Conservation (phyloP, 1,140 invertebrate genomes). For the Conus ventricosus region DNA sequence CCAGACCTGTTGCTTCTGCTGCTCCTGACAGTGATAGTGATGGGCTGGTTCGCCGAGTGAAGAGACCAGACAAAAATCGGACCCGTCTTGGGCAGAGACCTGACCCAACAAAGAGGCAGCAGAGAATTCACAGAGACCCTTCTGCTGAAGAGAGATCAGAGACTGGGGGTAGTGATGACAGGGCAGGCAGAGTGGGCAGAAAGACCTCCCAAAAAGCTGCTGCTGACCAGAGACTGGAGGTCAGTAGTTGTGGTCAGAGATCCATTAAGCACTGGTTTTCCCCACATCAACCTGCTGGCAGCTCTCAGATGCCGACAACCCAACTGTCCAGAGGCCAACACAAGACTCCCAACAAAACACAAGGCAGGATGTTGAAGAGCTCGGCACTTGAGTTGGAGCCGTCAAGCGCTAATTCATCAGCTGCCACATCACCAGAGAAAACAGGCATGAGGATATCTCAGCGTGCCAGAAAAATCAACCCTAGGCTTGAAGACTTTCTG, state of each 20-base stretch:
- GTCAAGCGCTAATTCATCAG: not conserved
- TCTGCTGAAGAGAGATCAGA: not conserved
- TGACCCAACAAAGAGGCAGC: not conserved
- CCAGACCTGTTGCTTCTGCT: not conserved
- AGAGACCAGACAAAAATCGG: not conserved
- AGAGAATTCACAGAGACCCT: not conserved
- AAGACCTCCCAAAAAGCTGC: not conserved
- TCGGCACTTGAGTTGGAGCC: not conserved
- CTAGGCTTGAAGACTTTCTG: not conserved
- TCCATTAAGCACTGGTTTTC: slow-evolving; percentile 53
- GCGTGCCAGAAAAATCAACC: slow-evolving; percentile 5
- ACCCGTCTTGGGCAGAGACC: too few relatives aligned
- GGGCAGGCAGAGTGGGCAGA: not conserved
- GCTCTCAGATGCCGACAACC: too few relatives aligned
- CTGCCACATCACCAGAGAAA: not conserved
- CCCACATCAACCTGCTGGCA: not conserved
- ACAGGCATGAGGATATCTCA: not conserved
- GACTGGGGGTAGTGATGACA: not conserved
- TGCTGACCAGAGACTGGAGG: not conserved
- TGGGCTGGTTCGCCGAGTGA: not conserved
- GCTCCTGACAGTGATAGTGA: not conserved
- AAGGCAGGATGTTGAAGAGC: not conserved
- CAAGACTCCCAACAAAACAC: not conserved
- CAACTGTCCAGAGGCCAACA: not conserved
- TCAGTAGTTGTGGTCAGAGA: slow-evolving; percentile 34